Evolutionary conservation across 2,888 invertebrate species (phyloP), one percentile per base, ranked within the genome.

Genomic region (Crocallis elinguaria): DNA sequence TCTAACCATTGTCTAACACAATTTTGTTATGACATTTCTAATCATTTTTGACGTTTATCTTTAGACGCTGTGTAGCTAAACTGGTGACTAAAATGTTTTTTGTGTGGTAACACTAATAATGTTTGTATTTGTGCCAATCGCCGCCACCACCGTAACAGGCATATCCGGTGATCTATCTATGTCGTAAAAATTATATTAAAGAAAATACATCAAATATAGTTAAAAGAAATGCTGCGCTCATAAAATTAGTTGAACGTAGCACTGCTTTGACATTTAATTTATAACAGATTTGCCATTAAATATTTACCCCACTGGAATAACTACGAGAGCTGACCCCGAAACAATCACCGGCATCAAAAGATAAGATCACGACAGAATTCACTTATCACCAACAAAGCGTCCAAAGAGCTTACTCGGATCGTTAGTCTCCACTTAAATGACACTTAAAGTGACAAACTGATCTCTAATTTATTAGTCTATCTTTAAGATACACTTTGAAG

Each of bases 371-470:
- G 9, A 37, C 19, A 29, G 23, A 30, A 48, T 42, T 52, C 27
- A 21, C 32, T 51, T 51, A 53, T 50, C 49, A 38, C 27, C 49
- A 35, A 41, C 35, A 44, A 58, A 48, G 48, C 45, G 21, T 37
- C 38, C 53, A 63, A 60, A 56, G 38, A 39, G 60, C 63, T 55
- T 50, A 59, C 62, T 59, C 56, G 57, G 58, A 55, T 64, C 64
- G 65, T 65, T 67, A 65, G 39, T 50, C 51, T 50, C 35, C 50
- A 60, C 62, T 65, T 57, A 49, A 36, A 45, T 48, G 57, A 55
- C 62, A 60, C 56, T 57, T 55, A 39, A 48, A 46, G 52, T 60
- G 57, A 60, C 62, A 61, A 63, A 58, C 61, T 54, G 57, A 53
- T 53, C 46, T 51, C 38, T 48, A 48, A 60, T 64, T 61, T 64